phyloP scores from a whole-genome alignment of 2,888 invertebrate species.

The Drosophila neotestacea region DNA sequence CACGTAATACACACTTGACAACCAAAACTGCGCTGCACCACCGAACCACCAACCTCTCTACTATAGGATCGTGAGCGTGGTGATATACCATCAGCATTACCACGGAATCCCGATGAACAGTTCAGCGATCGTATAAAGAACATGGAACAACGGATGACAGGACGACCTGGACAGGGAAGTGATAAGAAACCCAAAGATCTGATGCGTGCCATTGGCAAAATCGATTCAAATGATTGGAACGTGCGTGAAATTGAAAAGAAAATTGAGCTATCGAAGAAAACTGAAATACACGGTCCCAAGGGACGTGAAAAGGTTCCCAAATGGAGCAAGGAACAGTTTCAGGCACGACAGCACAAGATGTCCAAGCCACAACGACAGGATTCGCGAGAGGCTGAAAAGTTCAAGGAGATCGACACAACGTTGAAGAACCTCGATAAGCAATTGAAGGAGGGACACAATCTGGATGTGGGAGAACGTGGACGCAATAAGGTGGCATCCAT shows the following conservation, averaged over 20 bases:
- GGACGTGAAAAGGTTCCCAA: conserved; percentile 93
- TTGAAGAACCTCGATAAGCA: conserved; percentile 90
- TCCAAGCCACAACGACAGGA: conserved; percentile 88
- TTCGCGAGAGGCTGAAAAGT: conserved; percentile 87
- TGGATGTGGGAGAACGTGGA: conserved; percentile 88
- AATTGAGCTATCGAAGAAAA: conserved; percentile 88
- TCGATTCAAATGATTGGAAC: conserved; percentile 96
- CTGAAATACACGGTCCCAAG: conserved; percentile 84
- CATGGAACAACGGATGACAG: conserved; percentile 92
- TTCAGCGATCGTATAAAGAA: conserved; percentile 87
- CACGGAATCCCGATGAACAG: conserved; percentile 83
- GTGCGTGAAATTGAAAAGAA: conserved; percentile 95
- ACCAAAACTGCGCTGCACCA: conserved; percentile 23
- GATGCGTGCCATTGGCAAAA: conserved; percentile 94
- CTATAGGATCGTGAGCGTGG: conserved; percentile 84
- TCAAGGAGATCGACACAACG: conserved; percentile 90
- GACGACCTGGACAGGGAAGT: conserved; percentile 86
- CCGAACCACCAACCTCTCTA: background rate
- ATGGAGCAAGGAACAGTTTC: conserved; percentile 93
- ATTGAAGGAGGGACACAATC: conserved; percentile 91
- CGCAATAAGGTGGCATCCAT: conserved; percentile 93
- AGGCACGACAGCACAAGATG: conserved; percentile 90
- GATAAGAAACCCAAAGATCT: conserved; percentile 94
- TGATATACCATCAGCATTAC: conserved; percentile 84
- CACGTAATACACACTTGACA: conserved; percentile 29